These are phyloP conservation scores for Cirrhinus molitorella DNA, from an alignment of 2,797 vertebrate genomes.

Conservation along the genomic window DNA sequence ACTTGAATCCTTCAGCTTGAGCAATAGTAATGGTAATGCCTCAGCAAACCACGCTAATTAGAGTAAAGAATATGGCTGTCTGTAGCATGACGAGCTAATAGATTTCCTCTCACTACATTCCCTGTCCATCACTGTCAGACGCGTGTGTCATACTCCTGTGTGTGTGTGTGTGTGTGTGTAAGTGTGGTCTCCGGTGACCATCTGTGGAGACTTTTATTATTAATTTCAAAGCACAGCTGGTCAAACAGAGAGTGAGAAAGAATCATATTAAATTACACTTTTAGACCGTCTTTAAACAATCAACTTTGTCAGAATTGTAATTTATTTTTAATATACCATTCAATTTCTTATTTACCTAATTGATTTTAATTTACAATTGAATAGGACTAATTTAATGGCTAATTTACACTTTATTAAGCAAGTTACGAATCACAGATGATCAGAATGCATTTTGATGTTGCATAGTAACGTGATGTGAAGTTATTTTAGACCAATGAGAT, in stretches of 20 bases:
- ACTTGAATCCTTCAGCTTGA: no score
- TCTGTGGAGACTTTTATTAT: constrained; percentile 55
- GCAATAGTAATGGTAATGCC: neutral
- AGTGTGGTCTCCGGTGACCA: constrained; percentile 42
- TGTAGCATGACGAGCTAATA: constrained; percentile 48
- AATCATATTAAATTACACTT: neutral
- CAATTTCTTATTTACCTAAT: neutral
- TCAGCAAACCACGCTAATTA: neutral
- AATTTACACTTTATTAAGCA: neutral
- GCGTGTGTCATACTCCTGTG: neutral
- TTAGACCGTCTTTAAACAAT: neutral
- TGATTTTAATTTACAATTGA: neutral
- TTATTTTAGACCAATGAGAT: neutral
- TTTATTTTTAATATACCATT: neutral
- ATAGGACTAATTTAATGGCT: neutral
- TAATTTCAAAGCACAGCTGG: constrained; percentile 56
- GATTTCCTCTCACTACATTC: constrained; percentile 39
- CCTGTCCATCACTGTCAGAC: constrained; percentile 52
- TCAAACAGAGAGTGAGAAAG: neutral
- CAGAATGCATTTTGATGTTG: neutral
- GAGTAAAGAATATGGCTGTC: constrained; percentile 20
- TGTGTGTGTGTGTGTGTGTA: neutral
- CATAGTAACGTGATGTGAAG: neutral
- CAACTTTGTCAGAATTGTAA: neutral
- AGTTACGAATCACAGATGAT: neutral